Conservation (phyloP, 1,140 invertebrate genomes). For the Diachasma alloeum region DNA sequence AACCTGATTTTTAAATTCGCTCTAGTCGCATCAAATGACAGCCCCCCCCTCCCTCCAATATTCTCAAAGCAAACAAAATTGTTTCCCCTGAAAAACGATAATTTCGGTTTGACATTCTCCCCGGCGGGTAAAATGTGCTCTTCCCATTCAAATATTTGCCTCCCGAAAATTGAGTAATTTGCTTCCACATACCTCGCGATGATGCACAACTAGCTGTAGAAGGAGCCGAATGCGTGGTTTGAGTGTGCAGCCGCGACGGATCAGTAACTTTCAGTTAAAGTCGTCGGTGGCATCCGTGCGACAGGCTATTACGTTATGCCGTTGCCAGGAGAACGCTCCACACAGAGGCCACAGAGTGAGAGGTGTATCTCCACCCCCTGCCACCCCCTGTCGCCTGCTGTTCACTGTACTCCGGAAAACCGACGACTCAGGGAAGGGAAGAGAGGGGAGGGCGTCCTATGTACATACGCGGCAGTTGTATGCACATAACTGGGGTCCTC, state of each 20-base stretch:
- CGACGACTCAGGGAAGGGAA: background rate
- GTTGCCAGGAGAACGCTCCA: background rate
- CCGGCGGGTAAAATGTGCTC: too few species aligned
- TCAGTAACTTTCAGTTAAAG: conserved; percentile 10
- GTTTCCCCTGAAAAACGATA: too few species aligned
- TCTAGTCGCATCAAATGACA: too few species aligned
- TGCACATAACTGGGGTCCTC: conserved; percentile 7
- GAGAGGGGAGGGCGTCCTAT: background rate
- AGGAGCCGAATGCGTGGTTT: background rate
- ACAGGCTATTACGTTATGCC: conserved; percentile 9
- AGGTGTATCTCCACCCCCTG: background rate
- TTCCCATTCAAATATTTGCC: background rate
- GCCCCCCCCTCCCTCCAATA: too few species aligned
- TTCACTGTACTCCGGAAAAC: background rate
- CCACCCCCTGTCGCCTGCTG: background rate
- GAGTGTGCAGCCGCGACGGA: background rate
- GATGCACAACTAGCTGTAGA: background rate
- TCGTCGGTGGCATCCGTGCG: conserved; percentile 6
- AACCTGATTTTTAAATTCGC: too few species aligned
- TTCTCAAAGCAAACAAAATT: too few species aligned
- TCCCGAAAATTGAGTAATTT: background rate
- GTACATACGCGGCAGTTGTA: background rate
- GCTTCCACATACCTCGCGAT: background rate
- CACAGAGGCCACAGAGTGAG: background rate
- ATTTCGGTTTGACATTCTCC: too few species aligned